phyloP scores from a whole-genome alignment of 2,888 invertebrate species.

The Iselma pallidipennis region DNA sequence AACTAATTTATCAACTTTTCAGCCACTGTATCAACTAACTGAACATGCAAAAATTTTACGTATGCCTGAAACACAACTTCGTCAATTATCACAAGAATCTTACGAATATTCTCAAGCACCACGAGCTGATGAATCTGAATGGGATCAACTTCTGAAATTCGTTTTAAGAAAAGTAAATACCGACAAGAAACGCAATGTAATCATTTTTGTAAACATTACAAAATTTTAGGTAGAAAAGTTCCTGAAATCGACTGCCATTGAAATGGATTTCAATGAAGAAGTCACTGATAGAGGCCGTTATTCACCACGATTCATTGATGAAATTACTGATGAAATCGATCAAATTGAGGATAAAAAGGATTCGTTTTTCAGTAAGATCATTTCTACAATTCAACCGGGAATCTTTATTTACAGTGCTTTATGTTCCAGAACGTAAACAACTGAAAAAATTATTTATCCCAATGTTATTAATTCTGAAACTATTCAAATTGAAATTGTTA shows the following conservation, averaged over 20 bases:
- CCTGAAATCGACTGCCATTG: conserved; percentile 76
- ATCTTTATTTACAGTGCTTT: conserved; percentile 12
- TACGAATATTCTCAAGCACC: conserved; percentile 74
- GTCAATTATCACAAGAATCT: conserved; percentile 70
- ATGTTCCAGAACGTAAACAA: conserved; percentile 73
- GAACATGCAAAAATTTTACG: conserved; percentile 73
- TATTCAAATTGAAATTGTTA: conserved; percentile 82
- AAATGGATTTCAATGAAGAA: conserved; percentile 74
- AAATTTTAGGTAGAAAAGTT: conserved; percentile 63
- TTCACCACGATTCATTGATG: conserved; percentile 80
- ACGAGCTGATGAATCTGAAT: conserved; percentile 75
- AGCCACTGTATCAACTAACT: conserved; percentile 59
- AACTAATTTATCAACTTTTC: conserved; percentile 24
- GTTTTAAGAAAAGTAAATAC: conserved; percentile 68
- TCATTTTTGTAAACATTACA: too few species aligned
- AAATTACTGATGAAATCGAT: conserved; percentile 82
- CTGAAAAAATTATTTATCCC: conserved; percentile 83
- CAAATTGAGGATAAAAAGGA: conserved; percentile 82
- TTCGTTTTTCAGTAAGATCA: conserved; percentile 74
- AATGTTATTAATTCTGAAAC: conserved; percentile 76
- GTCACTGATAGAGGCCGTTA: conserved; percentile 75
- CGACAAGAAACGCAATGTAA: not conserved
- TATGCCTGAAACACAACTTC: conserved; percentile 70
- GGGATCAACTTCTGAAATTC: conserved; percentile 80
- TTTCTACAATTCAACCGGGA: not conserved